A percentile compares a stretch with the other conserved stretches of the same genome.
Evolutionary conservation across 2,113 vertebrate genomes (phyloP).

Genomic region (Meleagris gallopavo): DNA sequence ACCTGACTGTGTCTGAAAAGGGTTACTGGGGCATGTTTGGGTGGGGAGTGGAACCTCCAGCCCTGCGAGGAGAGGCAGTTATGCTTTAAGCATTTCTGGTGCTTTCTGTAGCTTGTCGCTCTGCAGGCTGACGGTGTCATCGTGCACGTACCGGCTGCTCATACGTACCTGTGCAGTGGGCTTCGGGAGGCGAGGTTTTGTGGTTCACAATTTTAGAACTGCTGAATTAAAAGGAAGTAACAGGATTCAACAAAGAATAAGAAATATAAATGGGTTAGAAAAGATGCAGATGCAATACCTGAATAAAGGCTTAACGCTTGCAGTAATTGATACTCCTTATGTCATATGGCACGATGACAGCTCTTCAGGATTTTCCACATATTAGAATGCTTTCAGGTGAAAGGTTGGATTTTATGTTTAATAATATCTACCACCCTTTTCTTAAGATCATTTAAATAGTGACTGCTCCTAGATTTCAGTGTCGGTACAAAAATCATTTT

Average conservation of each 20-base stretch:
- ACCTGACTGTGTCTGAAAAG: accelerated
- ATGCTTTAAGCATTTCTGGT: not conserved
- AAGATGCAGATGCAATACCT: not conserved
- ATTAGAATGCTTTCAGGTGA: not conserved
- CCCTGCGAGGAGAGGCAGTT: accelerated
- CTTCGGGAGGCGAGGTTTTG: not conserved
- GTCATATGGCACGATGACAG: not conserved
- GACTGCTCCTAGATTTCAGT: not conserved
- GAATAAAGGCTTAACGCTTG: not conserved
- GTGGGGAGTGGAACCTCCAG: not conserved
- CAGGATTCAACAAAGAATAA: not conserved
- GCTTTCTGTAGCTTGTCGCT: not conserved
- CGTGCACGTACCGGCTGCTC: accelerated
- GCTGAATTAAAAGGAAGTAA: not conserved
- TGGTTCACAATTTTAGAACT: not conserved
- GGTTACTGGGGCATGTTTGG: accelerated
- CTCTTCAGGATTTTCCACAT: constrained; percentile 12
- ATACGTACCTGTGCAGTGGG: not conserved
- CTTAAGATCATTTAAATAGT: constrained; percentile 17
- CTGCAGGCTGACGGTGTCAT: accelerated
- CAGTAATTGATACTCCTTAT: constrained; percentile 4
- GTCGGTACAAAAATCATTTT: constrained; percentile 30
- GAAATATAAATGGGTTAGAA: not conserved
- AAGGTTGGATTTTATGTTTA: constrained; percentile 22
- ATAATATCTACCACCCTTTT: not conserved